Evolutionary conservation across 2,113 vertebrate genomes (phyloP).

Genomic region (Clarias batrachus): DNA sequence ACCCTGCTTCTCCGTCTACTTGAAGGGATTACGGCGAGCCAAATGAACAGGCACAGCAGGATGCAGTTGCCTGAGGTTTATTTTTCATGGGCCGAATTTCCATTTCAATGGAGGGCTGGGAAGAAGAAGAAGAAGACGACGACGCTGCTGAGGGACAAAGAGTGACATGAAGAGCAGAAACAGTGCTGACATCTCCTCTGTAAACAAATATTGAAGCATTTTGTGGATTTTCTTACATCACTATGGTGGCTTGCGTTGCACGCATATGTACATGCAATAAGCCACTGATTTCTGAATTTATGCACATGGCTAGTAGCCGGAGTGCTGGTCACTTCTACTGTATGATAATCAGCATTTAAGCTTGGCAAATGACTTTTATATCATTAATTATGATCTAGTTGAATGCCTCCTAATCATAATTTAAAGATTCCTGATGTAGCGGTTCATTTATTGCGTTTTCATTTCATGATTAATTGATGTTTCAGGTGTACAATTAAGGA

Average conservation of each 20-base stretch:
- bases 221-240: neutral
- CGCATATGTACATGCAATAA: neutral
- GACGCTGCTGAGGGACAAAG: conserved; percentile 4
- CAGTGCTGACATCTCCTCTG: neutral
- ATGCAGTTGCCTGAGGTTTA: conserved; percentile 41
- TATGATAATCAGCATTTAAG: neutral
- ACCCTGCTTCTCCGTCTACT: neutral
- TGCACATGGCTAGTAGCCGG: neutral
- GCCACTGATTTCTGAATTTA: neutral
- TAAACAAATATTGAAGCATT: neutral
- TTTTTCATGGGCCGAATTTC: conserved; percentile 40
- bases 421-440: neutral
- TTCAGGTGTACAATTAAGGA: neutral
- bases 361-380: neutral
- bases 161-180: neutral
- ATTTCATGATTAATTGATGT: neutral
- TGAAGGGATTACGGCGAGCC: conserved; percentile 40
- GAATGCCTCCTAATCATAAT: neutral
- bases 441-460: neutral
- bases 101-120: conserved; percentile 44
- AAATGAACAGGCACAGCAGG: conserved; percentile 49
- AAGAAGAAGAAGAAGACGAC: conserved; percentile 2
- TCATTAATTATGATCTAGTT: neutral
- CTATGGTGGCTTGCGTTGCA: neutral
- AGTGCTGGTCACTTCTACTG: neutral